These are phyloP conservation scores for Watsonalla binaria DNA, from an alignment of 2,888 invertebrate species.

Conservation along the genomic window DNA sequence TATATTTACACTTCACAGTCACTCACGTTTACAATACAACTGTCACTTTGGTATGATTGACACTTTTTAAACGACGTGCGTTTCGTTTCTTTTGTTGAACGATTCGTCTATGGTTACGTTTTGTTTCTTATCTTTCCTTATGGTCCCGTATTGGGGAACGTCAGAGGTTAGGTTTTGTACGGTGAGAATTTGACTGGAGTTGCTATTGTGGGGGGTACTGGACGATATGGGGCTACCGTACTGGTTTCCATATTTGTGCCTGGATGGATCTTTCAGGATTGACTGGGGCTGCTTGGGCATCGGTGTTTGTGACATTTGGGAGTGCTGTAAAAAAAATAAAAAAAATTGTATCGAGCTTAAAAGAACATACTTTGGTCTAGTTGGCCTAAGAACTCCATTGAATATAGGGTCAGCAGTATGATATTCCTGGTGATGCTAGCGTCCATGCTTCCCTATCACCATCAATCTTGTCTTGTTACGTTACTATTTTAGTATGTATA, in stretches of 20 bases:
- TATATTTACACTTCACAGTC: slow-evolving; percentile 47
- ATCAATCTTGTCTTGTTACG: too few species aligned
- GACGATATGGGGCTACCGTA: slow-evolving; percentile 69
- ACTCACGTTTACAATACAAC: background rate
- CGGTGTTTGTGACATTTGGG: slow-evolving; percentile 53
- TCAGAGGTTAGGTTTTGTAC: slow-evolving; percentile 76
- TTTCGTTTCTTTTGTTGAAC: slow-evolving; percentile 66
- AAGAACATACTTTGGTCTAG: background rate
- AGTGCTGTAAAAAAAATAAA: slow-evolving; percentile 61
- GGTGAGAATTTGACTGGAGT: slow-evolving; percentile 78
- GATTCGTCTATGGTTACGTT: slow-evolving; percentile 74
- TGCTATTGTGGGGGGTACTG: slow-evolving; percentile 62
- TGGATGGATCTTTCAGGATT: slow-evolving; percentile 81
- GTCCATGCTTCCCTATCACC: too few species aligned
- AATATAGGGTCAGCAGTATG: too few species aligned
- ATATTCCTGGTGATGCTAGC: too few species aligned
- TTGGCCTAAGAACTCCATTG: background rate
- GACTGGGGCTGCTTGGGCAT: slow-evolving; percentile 79
- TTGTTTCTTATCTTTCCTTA: slow-evolving; percentile 72
- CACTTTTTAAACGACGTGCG: slow-evolving; percentile 55
- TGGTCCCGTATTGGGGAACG: slow-evolving; percentile 75
- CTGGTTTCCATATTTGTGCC: slow-evolving; percentile 77
- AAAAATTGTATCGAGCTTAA: background rate
- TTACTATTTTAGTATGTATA: too few species aligned
- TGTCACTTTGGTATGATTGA: slow-evolving; percentile 6